Conservation (phyloP, 2,797 vertebrate species). For the Artibeus lituratus region DNA sequence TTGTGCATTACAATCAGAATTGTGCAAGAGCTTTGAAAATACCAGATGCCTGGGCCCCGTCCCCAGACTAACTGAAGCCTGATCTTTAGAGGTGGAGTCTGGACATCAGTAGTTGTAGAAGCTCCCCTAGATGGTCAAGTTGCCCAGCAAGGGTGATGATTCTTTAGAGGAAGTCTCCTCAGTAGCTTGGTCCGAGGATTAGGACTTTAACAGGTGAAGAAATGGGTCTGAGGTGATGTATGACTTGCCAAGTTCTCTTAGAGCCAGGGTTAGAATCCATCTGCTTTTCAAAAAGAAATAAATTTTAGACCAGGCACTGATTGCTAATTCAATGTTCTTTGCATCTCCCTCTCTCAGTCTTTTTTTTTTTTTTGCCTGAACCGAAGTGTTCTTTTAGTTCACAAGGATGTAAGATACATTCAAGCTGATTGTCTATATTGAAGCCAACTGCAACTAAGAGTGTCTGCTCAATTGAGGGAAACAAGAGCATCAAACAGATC, state of each 20-base stretch:
- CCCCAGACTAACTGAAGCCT: background rate
- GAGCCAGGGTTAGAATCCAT: background rate
- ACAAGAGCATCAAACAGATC: background rate
- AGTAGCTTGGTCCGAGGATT: background rate
- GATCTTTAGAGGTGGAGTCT: background rate
- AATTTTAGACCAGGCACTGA: background rate
- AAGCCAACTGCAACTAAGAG: background rate
- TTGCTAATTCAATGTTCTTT: background rate
- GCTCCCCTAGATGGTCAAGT: background rate
- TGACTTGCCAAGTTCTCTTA: background rate
- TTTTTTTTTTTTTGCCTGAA: constrained; percentile 15
- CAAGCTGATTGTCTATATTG: background rate
- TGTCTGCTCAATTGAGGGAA: background rate
- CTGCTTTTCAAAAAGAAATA: background rate
- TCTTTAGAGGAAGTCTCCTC: background rate
- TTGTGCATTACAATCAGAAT: background rate
- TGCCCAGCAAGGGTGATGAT: background rate
- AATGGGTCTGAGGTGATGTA: background rate
- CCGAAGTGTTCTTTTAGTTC: background rate
- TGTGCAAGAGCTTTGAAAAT: background rate
- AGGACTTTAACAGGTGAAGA: background rate
- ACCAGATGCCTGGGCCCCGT: background rate
- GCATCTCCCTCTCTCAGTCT: background rate
- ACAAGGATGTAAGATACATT: background rate
- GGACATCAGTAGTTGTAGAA: background rate